Conservation (phyloP, 2,888 invertebrate species). For the Holacanthella duospinosa region DNA sequence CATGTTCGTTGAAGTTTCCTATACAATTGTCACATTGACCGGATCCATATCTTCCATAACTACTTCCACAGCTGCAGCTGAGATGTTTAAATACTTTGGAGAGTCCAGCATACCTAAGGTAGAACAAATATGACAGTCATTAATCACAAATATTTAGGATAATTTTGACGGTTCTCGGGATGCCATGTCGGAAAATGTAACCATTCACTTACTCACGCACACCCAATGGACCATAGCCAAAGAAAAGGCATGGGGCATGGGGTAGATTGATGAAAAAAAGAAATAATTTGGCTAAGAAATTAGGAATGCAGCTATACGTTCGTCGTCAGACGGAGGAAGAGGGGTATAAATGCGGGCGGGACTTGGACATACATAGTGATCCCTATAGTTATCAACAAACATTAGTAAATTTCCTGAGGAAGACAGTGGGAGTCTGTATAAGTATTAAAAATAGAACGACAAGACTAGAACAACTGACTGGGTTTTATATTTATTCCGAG, state of each 20-base stretch:
- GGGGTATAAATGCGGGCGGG: neutral
- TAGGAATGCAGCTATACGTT: neutral
- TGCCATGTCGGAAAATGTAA: no score
- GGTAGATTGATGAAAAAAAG: no score
- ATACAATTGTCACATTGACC: conserved; percentile 50
- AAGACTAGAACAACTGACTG: no score
- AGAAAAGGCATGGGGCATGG: no score
- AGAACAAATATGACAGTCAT: neutral
- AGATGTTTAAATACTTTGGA: conserved; percentile 41
- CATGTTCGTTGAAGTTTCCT: conserved; percentile 40
- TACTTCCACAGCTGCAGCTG: conserved; percentile 46
- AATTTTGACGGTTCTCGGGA: neutral
- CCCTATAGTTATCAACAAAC: neutral
- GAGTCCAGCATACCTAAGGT: conserved; percentile 45
- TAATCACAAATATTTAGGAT: neutral
- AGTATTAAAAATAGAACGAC: neutral
- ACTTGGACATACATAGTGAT: neutral
- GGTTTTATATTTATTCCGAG: no score
- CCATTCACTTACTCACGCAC: no score
- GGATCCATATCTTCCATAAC: conserved; percentile 40
- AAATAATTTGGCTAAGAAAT: neutral
- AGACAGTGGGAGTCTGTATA: neutral
- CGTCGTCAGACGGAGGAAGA: neutral
- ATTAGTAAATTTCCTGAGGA: neutral
- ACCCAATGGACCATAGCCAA: no score